A percentile compares a stretch with the other conserved stretches of the same genome.
phyloP scores from a whole-genome alignment of 2,113 vertebrate species.

The Rhombomys opimus region DNA sequence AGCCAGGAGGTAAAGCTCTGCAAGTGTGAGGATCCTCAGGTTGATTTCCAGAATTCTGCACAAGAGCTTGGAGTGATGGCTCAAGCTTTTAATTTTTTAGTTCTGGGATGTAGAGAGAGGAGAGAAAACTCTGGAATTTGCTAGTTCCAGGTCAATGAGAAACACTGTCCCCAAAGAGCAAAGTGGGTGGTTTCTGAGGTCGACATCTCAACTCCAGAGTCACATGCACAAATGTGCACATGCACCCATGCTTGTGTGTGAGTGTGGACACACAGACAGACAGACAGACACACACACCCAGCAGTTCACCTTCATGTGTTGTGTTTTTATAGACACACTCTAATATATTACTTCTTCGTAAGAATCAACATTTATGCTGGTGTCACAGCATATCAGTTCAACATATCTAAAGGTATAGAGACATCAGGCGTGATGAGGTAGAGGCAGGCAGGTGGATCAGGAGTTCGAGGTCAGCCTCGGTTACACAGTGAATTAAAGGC shows the following conservation, averaged over 20 bases:
- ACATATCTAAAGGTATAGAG: not conserved
- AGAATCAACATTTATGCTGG: slow-evolving; percentile 37
- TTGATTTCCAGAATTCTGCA: not conserved
- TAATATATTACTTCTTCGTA: slow-evolving; percentile 37
- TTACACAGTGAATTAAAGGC: not conserved
- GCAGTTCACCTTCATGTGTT: not conserved
- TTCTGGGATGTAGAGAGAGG: not conserved
- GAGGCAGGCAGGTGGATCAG: not conserved
- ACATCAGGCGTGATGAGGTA: not conserved
- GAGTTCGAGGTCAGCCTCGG: not conserved
- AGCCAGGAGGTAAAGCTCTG: not conserved
- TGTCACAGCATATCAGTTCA: not conserved
- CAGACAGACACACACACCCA: not conserved
- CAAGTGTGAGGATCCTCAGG: not conserved
- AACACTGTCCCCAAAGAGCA: not conserved
- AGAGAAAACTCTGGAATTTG: not conserved
- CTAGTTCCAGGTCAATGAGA: not conserved
- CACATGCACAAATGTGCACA: not conserved
- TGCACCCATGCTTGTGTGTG: not conserved
- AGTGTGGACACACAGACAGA: not conserved
- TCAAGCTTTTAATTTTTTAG: not conserved
- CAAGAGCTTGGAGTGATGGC: not conserved
- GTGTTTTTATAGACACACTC: slow-evolving; percentile 29
- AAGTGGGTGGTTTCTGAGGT: not conserved
- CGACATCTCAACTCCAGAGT: not conserved